A percentile compares a stretch with the other conserved stretches of the same genome.
Conservation (phyloP, 2,797 vertebrate genomes). For the Peromyscus aztecus region DNA sequence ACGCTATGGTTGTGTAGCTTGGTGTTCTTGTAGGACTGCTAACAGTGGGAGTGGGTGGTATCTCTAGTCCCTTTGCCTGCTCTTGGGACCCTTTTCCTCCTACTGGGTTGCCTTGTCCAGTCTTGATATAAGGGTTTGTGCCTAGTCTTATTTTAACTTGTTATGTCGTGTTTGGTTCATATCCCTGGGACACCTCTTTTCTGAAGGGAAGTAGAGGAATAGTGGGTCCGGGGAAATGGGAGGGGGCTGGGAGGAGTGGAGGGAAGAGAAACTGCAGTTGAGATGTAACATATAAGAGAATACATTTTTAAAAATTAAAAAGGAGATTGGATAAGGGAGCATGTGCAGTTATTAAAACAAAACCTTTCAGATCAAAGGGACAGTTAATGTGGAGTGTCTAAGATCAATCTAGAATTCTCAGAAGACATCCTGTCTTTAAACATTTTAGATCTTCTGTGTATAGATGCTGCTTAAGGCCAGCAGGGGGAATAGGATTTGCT, state of each 20-base stretch:
- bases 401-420: neutral
- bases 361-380: neutral
- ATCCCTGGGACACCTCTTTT: neutral
- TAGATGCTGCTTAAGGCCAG: neutral
- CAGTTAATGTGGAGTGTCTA: neutral
- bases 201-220: neutral
- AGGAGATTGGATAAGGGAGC: neutral
- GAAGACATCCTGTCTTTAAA: neutral
- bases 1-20: neutral
- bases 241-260: too few relatives aligned
- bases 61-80: neutral
- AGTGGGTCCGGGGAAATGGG: neutral
- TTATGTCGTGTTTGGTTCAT: neutral
- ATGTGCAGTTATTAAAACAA: neutral
- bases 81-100: neutral
- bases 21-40: neutral
- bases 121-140: neutral
- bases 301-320: neutral
- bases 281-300: neutral
- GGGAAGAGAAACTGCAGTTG: neutral
- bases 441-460: neutral
- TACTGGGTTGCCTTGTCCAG: neutral
- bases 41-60: neutral
- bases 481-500: neutral
- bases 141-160: neutral